Base-by-base conservation (phyloP, 2,888 invertebrate species). In the Drosophila cognata region DNA sequence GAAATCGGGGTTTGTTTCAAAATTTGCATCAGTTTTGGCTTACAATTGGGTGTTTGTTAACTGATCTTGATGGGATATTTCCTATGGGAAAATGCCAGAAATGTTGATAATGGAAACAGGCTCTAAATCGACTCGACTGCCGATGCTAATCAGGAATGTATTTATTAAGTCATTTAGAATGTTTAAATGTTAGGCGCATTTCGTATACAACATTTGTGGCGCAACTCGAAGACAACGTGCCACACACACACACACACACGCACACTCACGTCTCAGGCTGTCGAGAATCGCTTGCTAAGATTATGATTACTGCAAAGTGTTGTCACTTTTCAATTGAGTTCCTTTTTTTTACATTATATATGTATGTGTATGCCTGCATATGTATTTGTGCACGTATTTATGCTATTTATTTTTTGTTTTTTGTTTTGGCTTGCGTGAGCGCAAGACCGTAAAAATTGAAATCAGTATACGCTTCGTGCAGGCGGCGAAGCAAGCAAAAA, bases 401-500 rank as follows among this genome's bases (percentile, higher is more conserved):
- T 46, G 38, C 35, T 46, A 16, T 21, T 21, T 16, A 16, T 21
- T 43, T 7, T 6, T 21, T 13, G 7, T 46, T 21, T 8, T 46
- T 46, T 10, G 55, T 8, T 59, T 62, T 31, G 58, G 56, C 10
- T 64, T 73, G 77, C 79, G 74, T 79, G 77, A 59, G 74, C 48
- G 50, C 46, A 55, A 55, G 13, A 63, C 43, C 69, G 63, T 59
- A 50, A 77, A 75, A 71, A 41, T 53, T 46, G 21, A 77, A 67
- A 66, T 51, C 46, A 43, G 75, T 66, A 71, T 8, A 11, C 53
- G 65, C 75, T 60, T 65, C 48, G 35, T 41, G 63, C 57, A 59
- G 29, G 61, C 56, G 35, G 38, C 28, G 18, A 55, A 55, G 50
- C 50, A 29, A 52, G 21, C n/a, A n/a, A 67, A 63, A 64, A 64